Evolutionary conservation across 2,888 invertebrate species (phyloP), one percentile per base, ranked within the genome.

Genomic region (Dynastes maya): DNA sequence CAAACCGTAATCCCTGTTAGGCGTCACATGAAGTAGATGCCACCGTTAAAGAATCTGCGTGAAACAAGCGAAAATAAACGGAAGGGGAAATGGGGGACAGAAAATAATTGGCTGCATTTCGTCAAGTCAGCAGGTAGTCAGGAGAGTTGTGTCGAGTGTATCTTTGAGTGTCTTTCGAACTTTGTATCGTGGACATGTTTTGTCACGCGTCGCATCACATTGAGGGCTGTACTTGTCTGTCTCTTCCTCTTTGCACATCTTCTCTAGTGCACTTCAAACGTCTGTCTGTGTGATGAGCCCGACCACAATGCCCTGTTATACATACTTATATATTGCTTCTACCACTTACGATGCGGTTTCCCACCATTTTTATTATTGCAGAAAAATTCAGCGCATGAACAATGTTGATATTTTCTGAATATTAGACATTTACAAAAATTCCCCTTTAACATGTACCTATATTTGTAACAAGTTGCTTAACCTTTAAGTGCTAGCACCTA

Each of bases 201-300:
- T 84, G 85, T 85, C 86, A 86, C 86, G 85, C 85, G 84, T 84
- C 83, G 84, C 83, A 84, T 83, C 82, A 84, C 82, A 82, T 85
- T 84, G 82, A 87, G 86, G 82, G 84, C 81, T 81, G 85, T 86
- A 84, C 83, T 83, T 75, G 78, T 78, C 70, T 53, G 70, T 64
- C 75, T 78, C 78, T 37, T 79, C 79, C 79, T 76, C 84, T 84
- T 84, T 84, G 84, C 85, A 84, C 85, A 84, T 85, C 85, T 84
- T 83, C 81, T 80, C 76, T 80, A 84, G 85, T 79, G 83, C 85
- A 82, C 86, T 86, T 83, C 83, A 85, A 81, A 83, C 82, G 85
- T 84, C 85, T 84, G 81, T 79, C 80, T 80, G 78, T 80, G 78
- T 83, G 83, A 83, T 83, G 84, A 85, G 84, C 84, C 84, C 84